Evolutionary conservation across 2,113 vertebrate genomes (phyloP).

Genomic region (Rhinolophus ferrumequinum): DNA sequence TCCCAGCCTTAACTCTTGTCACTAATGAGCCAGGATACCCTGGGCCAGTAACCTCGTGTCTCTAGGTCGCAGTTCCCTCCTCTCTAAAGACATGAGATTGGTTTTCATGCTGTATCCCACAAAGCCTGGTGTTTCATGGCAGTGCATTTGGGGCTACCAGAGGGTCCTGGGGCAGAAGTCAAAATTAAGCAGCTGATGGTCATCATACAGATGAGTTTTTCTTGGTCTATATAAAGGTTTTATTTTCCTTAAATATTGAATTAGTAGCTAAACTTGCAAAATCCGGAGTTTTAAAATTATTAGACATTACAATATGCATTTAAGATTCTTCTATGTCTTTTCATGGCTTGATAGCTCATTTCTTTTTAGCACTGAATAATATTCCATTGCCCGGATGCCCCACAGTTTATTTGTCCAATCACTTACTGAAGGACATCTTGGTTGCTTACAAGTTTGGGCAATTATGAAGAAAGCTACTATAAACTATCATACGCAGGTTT

Average conservation of each 20-base stretch:
- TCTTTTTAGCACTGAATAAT: not conserved
- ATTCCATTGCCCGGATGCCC: not conserved
- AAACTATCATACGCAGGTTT: not conserved
- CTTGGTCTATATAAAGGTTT: not conserved
- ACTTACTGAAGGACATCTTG: not conserved
- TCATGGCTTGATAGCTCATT: not conserved
- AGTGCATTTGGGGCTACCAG: not conserved
- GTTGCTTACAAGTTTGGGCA: not conserved
- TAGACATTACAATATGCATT: not conserved
- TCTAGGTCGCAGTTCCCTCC: not conserved
- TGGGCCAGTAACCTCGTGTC: not conserved
- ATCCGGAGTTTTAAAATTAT: not conserved
- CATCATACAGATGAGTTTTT: not conserved
- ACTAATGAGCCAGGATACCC: not conserved
- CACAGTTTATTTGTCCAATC: not conserved
- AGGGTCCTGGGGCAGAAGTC: not conserved
- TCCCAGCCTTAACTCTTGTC: not conserved
- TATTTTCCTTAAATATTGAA: conserved; percentile 25
- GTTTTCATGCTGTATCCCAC: not conserved
- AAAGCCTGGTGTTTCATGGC: not conserved
- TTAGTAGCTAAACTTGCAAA: conserved; percentile 42
- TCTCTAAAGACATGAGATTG: not conserved
- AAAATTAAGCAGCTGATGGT: not conserved
- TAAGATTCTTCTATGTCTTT: not conserved
- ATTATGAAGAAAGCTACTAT: not conserved